Conservation (phyloP, 2,888 invertebrate species). For the Reticulitermes lucifugus region DNA sequence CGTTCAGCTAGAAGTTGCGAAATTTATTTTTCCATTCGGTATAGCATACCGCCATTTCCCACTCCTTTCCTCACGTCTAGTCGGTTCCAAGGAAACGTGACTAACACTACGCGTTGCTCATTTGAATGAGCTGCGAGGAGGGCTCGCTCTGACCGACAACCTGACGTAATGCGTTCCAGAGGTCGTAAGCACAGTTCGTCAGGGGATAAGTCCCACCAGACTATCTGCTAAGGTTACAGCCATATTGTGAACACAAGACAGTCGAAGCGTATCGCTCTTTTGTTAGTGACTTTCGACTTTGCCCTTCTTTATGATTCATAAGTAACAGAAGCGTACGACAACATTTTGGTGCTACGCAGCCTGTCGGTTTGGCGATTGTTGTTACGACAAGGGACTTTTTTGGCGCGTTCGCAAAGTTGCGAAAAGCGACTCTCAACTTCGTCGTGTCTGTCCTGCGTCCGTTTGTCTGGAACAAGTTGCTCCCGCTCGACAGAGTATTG, state of each 20-base stretch:
- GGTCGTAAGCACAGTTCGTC: neutral
- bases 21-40: too few species aligned
- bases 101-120: neutral
- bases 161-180: neutral
- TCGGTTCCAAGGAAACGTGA: neutral
- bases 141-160: neutral
- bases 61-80: too few species aligned
- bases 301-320: too few species aligned
- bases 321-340: too few species aligned
- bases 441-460: too few species aligned
- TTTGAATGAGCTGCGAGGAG: neutral
- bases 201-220: neutral
- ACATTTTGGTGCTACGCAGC: too few species aligned
- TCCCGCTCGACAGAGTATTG: too few species aligned
- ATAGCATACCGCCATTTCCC: too few species aligned
- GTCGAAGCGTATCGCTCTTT: neutral
- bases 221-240: neutral
- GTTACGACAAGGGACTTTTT: neutral
- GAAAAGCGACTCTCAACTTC: too few species aligned
- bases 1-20: too few species aligned
- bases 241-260: neutral
- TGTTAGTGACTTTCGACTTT: too few species aligned
- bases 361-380: neutral
- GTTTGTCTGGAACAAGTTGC: too few species aligned
- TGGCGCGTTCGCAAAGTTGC: neutral